These are phyloP conservation scores for Sitophilus oryzae DNA, from an alignment of 1,140 invertebrate species.

Conservation along the genomic window DNA sequence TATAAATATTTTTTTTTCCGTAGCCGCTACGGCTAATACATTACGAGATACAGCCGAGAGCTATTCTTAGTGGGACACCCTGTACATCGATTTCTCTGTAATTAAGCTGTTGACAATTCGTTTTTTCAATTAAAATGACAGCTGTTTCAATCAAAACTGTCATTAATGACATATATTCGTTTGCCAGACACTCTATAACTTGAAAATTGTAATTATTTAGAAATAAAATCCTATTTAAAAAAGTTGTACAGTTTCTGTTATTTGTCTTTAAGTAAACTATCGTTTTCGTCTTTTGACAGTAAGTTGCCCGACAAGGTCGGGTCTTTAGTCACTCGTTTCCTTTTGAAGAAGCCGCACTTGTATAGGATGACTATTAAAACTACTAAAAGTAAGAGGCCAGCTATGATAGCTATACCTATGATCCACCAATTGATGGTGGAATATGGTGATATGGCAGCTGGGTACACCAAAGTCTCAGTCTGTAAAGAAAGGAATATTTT, in stretches of 20 bases:
- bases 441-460: constrained; percentile 61
- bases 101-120: too few relatives aligned
- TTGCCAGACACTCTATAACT: too few relatives aligned
- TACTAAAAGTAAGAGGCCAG: constrained; percentile 72
- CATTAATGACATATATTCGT: too few relatives aligned
- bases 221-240: too few relatives aligned
- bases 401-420: constrained; percentile 71
- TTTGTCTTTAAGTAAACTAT: constrained; percentile 13
- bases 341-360: constrained; percentile 86
- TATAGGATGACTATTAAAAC: constrained; percentile 71
- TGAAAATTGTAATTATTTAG: too few relatives aligned
- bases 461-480: constrained; percentile 76
- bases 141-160: too few relatives aligned
- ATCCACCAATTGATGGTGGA: constrained; percentile 73
- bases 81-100: too few relatives aligned
- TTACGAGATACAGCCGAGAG: too few relatives aligned
- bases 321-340: constrained; percentile 63
- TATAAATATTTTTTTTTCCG: too few relatives aligned
- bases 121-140: too few relatives aligned
- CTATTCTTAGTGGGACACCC: too few relatives aligned
- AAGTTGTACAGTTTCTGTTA: constrained; percentile 1
- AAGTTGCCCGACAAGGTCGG: constrained; percentile 76
- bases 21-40: too few relatives aligned
- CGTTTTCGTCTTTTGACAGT: constrained; percentile 54
- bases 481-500: constrained; percentile 43